Evolutionary conservation across 2,888 invertebrate genomes (phyloP), one percentile per base, ranked within the genome.

Genomic region (Pharmacophagus antenor): DNA sequence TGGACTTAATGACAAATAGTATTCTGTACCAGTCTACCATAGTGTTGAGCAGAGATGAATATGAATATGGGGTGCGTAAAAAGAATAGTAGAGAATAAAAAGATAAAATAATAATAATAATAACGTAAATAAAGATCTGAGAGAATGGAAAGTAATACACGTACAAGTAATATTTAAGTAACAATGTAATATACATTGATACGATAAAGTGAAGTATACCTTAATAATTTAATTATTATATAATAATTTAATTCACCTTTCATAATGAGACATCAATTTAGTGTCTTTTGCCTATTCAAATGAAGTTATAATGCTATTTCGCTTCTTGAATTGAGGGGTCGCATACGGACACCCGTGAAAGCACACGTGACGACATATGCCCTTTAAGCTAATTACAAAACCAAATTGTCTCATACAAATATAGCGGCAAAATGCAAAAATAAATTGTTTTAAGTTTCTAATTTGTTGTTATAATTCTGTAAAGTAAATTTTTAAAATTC

Each of bases 191-290:
- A 10, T 27, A 31, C 31, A 37, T n/a, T 37, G n/a, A n/a, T n/a
- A n/a, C 15, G n/a, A n/a, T 15, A 4, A 37, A n/a, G 37, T 37
- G 37, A 37, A 49, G 15, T 17, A 25, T 27, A 7, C n/a, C n/a
- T n/a, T n/a, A 27, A 17, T 49, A 58, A 51, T 58, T 47, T 44
- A 21, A 58, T 51, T 51, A n/a, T n/a, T n/a, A 25, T 27, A 7
- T n/a, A 27, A 17, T 49, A 58, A 51, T 58, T 47, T 44, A 21
- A 58, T 51, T 51, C 46, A 46, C 50, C 12, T 31, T 17, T 44
- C 23, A 41, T 56, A 49, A 41, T 25, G 18, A 25, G 12, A 17
- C 41, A 18, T 49, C 56, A 56, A 49, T 56, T 56, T 41, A 25
- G 17, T n/a, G 47, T 41, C 48, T 41, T 49, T 55, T 56, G 48